Conservation (phyloP, 2,888 invertebrate genomes). For the Cotesia congregata region DNA sequence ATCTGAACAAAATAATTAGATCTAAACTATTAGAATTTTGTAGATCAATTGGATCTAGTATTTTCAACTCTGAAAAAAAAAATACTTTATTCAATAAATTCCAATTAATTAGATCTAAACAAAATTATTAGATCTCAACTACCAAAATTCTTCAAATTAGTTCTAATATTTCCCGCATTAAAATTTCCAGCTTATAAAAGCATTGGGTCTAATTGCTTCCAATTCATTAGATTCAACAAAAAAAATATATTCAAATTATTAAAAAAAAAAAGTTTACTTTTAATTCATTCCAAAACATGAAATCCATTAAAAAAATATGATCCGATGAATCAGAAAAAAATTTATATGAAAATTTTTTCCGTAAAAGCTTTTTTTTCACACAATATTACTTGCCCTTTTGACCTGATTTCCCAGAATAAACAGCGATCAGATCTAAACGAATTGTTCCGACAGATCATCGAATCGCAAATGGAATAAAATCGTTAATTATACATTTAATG, state of each 20-base stretch:
- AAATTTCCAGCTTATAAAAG: background rate
- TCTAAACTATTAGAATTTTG: background rate
- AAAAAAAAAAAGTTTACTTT: no score
- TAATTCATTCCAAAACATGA: no score
- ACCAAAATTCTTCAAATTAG: background rate
- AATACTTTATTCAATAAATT: background rate
- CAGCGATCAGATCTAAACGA: background rate
- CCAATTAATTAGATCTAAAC: background rate
- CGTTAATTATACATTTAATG: constrained; percentile 5
- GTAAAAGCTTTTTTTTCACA: background rate
- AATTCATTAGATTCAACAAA: no score
- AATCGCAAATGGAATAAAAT: background rate
- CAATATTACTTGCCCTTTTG: background rate
- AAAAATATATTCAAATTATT: no score
- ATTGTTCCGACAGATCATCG: background rate
- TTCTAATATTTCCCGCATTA: background rate
- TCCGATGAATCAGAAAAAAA: no score
- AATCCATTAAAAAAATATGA: no score
- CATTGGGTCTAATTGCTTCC: background rate
- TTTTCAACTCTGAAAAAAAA: background rate
- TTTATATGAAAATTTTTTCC: background rate
- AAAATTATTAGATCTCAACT: background rate
- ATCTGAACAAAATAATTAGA: background rate
- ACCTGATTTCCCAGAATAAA: background rate
- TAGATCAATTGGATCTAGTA: background rate